A percentile compares a stretch with the other conserved stretches of the same genome.
Evolutionary conservation across 2,113 vertebrate species (phyloP).

Genomic region (Grammomys dolichurus): DNA sequence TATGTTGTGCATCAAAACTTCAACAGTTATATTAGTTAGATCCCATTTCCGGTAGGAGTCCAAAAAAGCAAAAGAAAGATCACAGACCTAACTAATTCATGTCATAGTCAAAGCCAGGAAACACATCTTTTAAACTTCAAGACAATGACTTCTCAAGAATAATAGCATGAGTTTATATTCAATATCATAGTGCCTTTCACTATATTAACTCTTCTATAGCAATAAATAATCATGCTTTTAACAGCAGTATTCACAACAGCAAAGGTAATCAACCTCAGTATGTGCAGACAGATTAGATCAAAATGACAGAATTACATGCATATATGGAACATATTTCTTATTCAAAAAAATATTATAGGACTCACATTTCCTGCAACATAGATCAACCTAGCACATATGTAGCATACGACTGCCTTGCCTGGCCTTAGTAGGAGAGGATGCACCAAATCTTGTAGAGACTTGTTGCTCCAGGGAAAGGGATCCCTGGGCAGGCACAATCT

Average conservation of each 20-base stretch:
- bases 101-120: not conserved
- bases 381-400: not conserved
- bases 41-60: not conserved
- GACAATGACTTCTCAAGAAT: not conserved
- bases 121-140: not conserved
- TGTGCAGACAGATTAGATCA: rapidly evolving
- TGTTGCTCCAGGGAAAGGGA: too few relatives aligned
- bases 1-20: not conserved
- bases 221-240: not conserved
- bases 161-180: not conserved
- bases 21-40: not conserved
- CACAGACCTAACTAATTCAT: not conserved
- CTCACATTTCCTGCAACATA: not conserved
- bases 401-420: too few relatives aligned
- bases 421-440: too few relatives aligned
- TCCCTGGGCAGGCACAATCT: too few relatives aligned
- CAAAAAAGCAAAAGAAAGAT: not conserved
- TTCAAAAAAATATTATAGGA: not conserved
- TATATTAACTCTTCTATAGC: not conserved
- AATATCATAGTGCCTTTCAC: not conserved
- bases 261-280: not conserved
- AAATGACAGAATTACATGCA: not conserved
- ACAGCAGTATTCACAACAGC: not conserved
- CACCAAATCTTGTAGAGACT: too few relatives aligned
- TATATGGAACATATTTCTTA: not conserved